These are phyloP conservation scores for Tanytarsus gracilentus DNA, from an alignment of 2,888 invertebrate genomes.

Conservation along the genomic window DNA sequence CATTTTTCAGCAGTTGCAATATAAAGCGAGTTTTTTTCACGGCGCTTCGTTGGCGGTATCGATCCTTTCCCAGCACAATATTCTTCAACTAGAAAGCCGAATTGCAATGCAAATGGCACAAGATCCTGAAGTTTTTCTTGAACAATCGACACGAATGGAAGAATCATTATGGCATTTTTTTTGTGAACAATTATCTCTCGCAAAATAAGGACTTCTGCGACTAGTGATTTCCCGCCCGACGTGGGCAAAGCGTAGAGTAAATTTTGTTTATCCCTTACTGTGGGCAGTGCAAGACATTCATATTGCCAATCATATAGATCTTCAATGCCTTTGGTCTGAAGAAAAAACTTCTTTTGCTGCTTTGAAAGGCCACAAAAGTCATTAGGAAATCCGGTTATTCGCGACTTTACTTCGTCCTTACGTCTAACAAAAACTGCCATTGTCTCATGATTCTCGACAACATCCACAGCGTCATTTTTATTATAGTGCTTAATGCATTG, in stretches of 20 bases:
- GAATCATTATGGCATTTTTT: conserved; percentile 76
- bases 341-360: conserved; percentile 59
- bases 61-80: conserved; percentile 85
- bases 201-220: conserved; percentile 90
- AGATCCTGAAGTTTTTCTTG: conserved; percentile 81
- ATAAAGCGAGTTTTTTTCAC: conserved; percentile 68
- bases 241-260: conserved; percentile 90
- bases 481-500: too few relatives aligned
- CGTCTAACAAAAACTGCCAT: too few relatives aligned
- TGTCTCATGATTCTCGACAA: too few relatives aligned
- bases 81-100: conserved; percentile 87
- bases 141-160: conserved; percentile 93
- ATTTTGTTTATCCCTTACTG: conserved; percentile 63
- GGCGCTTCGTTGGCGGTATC: conserved; percentile 68
- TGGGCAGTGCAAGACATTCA: conserved; percentile 75
- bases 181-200: conserved; percentile 70
- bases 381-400: too few relatives aligned
- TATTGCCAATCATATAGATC: conserved; percentile 91
- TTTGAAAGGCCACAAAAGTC: conserved; percentile 79
- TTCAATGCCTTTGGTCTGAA: conserved; percentile 66
- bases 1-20: conserved; percentile 95
- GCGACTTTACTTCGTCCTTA: too few relatives aligned
- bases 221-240: conserved; percentile 94
- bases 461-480: too few relatives aligned
- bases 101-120: conserved; percentile 75